Evolutionary conservation across 2,888 invertebrate genomes (phyloP).

Genomic region (Tachina grossa): DNA sequence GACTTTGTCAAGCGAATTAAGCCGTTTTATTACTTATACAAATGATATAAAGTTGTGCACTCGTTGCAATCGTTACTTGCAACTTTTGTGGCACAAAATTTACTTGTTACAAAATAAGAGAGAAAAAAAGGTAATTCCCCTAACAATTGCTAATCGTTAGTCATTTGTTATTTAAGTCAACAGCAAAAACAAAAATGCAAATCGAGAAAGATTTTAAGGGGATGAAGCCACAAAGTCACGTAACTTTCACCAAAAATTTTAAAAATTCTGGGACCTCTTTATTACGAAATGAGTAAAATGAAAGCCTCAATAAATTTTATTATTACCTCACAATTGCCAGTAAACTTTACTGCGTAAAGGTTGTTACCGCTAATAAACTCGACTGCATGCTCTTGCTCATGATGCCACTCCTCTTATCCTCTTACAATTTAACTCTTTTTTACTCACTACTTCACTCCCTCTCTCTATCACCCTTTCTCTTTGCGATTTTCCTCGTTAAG

Average conservation of each 20-base stretch:
- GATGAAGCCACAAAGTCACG: neutral
- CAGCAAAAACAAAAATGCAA: neutral
- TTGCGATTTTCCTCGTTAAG: slow-evolving; percentile 32
- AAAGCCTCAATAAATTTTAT: slow-evolving; percentile 63
- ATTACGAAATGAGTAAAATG: neutral
- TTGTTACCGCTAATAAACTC: slow-evolving; percentile 10
- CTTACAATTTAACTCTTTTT: neutral
- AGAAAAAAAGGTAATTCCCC: slow-evolving; percentile 60
- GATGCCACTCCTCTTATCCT: neutral
- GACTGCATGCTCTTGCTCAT: neutral
- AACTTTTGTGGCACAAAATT: slow-evolving; percentile 30
- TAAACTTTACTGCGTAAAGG: too few relatives aligned
- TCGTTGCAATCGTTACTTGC: slow-evolving; percentile 24
- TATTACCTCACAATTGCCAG: slow-evolving; percentile 48
- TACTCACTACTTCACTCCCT: neutral
- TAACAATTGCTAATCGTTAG: slow-evolving; percentile 73
- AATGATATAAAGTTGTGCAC: slow-evolving; percentile 49
- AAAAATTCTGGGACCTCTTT: neutral
- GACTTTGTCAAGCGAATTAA: slow-evolving; percentile 53
- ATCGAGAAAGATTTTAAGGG: neutral
- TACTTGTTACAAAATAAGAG: neutral
- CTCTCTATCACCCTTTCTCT: neutral
- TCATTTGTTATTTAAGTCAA: slow-evolving; percentile 68
- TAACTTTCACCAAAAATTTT: slow-evolving; percentile 33
- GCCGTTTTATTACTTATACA: slow-evolving; percentile 63